Conservation (phyloP, 2,888 invertebrate species). For the Hololepta plana region DNA sequence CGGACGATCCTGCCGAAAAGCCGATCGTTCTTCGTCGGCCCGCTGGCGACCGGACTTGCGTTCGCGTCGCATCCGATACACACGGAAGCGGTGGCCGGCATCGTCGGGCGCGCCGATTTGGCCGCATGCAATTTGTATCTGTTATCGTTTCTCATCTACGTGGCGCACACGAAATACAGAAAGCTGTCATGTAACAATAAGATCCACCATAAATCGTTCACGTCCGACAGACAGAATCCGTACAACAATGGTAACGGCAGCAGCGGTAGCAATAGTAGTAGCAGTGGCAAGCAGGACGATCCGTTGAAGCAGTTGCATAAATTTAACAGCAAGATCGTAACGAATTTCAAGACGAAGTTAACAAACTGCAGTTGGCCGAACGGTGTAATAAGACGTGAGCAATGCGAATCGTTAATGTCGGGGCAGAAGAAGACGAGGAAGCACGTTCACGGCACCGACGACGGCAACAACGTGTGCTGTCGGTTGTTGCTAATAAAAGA, state of each 20-base stretch:
- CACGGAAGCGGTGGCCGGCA: conserved; percentile 89
- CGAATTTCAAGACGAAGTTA: no score
- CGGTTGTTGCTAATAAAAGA: no score
- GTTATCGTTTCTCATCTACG: conserved; percentile 70
- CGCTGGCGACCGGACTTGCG: conserved; percentile 60
- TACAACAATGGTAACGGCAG: no score
- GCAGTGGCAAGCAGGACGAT: conserved; percentile 3
- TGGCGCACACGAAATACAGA: conserved; percentile 53
- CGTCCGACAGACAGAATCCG: no score
- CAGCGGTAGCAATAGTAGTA: conserved; percentile 19
- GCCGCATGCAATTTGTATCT: conserved; percentile 84
- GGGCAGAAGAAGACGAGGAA: conserved; percentile 7
- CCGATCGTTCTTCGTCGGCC: conserved; percentile 35
- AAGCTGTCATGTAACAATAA: conserved; percentile 27
- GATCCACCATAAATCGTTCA: no score
- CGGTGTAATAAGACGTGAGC: conserved; percentile 10
- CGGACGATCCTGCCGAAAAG: conserved; percentile 45
- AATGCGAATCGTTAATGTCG: conserved; percentile 8
- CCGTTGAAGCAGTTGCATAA: conserved; percentile 7
- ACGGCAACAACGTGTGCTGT: conserved; percentile 7
- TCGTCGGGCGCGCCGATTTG: conserved; percentile 89
- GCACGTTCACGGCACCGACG: no score
- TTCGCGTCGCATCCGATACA: conserved; percentile 95
- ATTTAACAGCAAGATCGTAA: no score
- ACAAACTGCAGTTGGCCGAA: conserved; percentile 22